Evolutionary conservation across 2,888 invertebrate species (phyloP).

Genomic region (Andrena fulva): DNA sequence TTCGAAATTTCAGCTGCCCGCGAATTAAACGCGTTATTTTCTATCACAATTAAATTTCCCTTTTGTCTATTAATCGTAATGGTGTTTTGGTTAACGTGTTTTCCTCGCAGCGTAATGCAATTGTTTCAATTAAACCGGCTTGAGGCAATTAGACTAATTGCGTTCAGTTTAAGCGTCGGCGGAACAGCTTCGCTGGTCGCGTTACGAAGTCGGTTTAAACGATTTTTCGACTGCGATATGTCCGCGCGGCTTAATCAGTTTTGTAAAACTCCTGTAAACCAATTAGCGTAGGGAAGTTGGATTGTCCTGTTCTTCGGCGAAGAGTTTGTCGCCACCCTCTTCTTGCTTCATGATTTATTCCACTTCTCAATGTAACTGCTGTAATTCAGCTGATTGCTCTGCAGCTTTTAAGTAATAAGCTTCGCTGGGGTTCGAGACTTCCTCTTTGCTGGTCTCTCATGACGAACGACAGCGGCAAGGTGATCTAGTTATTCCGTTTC

Average conservation of each 20-base stretch:
- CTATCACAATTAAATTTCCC: slow-evolving; percentile 20
- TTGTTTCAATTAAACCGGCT: slow-evolving; percentile 34
- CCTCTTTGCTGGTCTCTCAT: too few relatives aligned
- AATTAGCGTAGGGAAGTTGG: neutral
- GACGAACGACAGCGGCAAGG: too few relatives aligned
- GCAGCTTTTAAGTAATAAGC: neutral
- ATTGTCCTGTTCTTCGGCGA: neutral
- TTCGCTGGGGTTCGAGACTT: neutral
- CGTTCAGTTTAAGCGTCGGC: slow-evolving; percentile 1
- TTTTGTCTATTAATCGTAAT: slow-evolving; percentile 27
- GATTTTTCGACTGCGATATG: neutral
- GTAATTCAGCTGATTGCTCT: neutral
- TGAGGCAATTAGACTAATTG: slow-evolving; percentile 46
- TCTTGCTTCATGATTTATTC: neutral
- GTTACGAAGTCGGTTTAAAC: neutral
- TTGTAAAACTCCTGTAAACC: neutral
- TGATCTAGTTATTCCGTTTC: too few relatives aligned
- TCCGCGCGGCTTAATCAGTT: neutral
- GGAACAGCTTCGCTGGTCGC: neutral
- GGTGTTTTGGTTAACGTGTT: slow-evolving; percentile 26
- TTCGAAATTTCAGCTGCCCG: slow-evolving; percentile 15
- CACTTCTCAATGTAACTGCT: too few relatives aligned
- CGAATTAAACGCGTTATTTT: slow-evolving; percentile 12
- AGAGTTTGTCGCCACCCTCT: neutral
- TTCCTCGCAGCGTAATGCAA: slow-evolving; percentile 14